Evolutionary conservation across 2,797 vertebrate genomes (phyloP).

Genomic region (Clarias platycephalus): DNA sequence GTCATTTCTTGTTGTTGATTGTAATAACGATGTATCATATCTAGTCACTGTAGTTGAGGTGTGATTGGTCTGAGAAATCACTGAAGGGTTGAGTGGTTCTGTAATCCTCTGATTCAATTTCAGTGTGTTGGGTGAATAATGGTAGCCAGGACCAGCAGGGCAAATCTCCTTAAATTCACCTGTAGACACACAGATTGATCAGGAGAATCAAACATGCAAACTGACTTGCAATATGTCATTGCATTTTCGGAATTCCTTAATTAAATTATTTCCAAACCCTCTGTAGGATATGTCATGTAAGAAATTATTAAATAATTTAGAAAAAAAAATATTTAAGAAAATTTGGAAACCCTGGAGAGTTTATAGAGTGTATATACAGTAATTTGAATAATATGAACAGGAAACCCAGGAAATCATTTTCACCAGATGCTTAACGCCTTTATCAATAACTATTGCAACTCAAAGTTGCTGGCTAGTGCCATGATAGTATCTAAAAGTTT

Average conservation of each 20-base stretch:
- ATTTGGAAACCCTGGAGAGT: neutral
- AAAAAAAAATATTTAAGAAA: neutral
- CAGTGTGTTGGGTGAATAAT: constrained; percentile 85
- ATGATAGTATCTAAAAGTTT: neutral
- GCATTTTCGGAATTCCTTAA: neutral
- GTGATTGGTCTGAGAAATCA: constrained; percentile 42
- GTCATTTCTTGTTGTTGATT: constrained; percentile 31
- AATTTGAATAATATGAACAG: neutral
- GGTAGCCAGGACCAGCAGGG: constrained; percentile 92
- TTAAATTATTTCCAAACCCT: neutral
- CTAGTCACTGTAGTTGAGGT: constrained; percentile 36
- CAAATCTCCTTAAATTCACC: constrained; percentile 93
- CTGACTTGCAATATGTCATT: neutral
- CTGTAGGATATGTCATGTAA: neutral
- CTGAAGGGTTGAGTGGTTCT: constrained; percentile 53
- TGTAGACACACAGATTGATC: constrained; percentile 60
- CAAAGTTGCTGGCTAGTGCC: neutral
- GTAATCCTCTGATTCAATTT: constrained; percentile 71
- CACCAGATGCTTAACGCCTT: neutral
- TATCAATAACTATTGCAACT: neutral
- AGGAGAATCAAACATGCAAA: neutral
- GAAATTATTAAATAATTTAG: neutral
- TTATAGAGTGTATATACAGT: neutral
- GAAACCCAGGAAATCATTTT: neutral
- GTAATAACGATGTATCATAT: constrained; percentile 33